Percentiles rank a stretch among this genome's conserved stretches.
Conservation (phyloP, 1,140 invertebrate species). For the Drosophila carrolli region DNA sequence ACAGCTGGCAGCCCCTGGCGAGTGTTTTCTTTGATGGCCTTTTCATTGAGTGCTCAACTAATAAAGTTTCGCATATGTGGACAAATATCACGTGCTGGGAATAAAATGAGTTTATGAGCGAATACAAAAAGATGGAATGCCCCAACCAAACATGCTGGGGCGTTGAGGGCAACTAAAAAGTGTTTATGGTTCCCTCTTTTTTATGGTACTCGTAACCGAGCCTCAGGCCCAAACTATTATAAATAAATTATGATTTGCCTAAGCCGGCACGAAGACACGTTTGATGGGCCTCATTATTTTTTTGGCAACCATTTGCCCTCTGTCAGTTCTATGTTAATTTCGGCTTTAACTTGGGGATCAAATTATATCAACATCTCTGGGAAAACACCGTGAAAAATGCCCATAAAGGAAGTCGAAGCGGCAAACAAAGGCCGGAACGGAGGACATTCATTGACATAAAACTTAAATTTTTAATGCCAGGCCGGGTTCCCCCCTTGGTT, state of each 20-base stretch:
- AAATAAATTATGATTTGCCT: slow-evolving; percentile 71
- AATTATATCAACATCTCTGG: slow-evolving; percentile 59
- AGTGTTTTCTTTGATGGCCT: slow-evolving; percentile 48
- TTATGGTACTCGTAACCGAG: slow-evolving; percentile 30
- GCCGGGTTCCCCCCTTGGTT: background rate
- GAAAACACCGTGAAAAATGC: slow-evolving; percentile 43
- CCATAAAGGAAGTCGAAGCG: slow-evolving; percentile 27
- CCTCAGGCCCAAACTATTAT: slow-evolving; percentile 43
- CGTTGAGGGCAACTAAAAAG: slow-evolving; percentile 47
- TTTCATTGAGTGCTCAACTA: slow-evolving; percentile 66
- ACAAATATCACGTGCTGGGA: slow-evolving; percentile 62
- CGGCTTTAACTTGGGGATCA: slow-evolving; percentile 15
- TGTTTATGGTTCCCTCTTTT: slow-evolving; percentile 55
- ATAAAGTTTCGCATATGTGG: slow-evolving; percentile 55
- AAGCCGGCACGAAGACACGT: slow-evolving; percentile 38
- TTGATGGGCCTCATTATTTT: slow-evolving; percentile 38
- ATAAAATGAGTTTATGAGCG: slow-evolving; percentile 71
- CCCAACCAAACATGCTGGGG: background rate
- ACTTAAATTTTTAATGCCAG: slow-evolving; percentile 76
- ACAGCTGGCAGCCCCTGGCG: slow-evolving; percentile 26
- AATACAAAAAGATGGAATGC: slow-evolving; percentile 42
- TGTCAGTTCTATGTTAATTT: slow-evolving; percentile 25
- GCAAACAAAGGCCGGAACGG: slow-evolving; percentile 34
- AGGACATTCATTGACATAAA: slow-evolving; percentile 71
- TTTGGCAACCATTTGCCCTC: slow-evolving; percentile 23